Evolutionary conservation across 2,797 vertebrate genomes (phyloP), one percentile per base, ranked within the genome.

Genomic region (Phaenicophaeus curvirostris): DNA sequence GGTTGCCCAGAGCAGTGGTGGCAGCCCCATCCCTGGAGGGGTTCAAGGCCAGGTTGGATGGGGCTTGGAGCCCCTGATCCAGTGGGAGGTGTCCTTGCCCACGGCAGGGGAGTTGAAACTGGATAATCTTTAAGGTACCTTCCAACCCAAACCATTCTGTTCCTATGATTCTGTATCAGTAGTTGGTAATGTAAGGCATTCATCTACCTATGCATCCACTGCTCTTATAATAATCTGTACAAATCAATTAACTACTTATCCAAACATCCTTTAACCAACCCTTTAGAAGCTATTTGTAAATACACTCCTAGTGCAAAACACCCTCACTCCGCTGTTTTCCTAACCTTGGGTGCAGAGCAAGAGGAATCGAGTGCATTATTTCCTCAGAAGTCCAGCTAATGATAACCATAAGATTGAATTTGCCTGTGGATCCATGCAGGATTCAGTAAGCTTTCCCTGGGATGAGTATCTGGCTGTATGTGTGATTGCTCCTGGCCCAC

Each of bases 201-300:
- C 74, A 48, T 48, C 23, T 27, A 69, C 62, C 46, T 72, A 1
- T 84, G 74, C 66, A 37, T 88, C 85, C 90, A 48, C 80, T 91
- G 66, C 6, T 23, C 51, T 93, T 46, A 31, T 76, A 65, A 82
- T 69, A 69, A 84, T 84, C 85, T 87, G 19, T 90, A 68, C 31
- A 73, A 89, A 91, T 69, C 89, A 85, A 94, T 95, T 66, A 94
- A n/a, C 62, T 88, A 9, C 63, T 93, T 90, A 89, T 39, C 42
- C 86, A 76, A 89, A 74, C 71, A 91, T 39, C 28, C 63, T 53
- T 82, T 95, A 62, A 76, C 67, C 48, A 67, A 58, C 83, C 86
- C 59, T 69, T 71, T 31, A 50, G 55, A 84, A 94, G 37, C 39
- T 86, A n/a, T 50, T 78, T 90, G 55, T 81, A 89, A 91, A 87